Base-by-base conservation (phyloP, 2,888 invertebrate species). In the Nephrocerus scutellatus region DNA sequence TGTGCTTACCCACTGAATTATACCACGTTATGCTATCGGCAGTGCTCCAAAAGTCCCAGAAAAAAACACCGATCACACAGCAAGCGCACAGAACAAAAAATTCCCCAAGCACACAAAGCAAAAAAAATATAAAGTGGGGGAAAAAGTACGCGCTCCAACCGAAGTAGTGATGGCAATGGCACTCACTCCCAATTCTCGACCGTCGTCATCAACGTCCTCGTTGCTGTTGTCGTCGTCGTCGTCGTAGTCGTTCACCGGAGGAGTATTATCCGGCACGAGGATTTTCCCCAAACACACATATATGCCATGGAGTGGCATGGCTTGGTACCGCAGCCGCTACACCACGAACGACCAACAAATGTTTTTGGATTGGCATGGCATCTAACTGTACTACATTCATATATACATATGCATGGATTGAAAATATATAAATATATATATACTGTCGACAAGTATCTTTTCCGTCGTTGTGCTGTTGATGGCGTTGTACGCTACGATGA, bases 301-400 rank as follows among this genome's bases (percentile, higher is more conserved):
- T 37, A 39, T 39, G 39, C 38, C 33, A 33, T 21, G 12, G 18
- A 8, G 6, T 18, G 21, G 21, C 19, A 7, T 15, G 37, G 22
- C 22, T 41, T 43, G 40, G 21, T 21, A 34, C 32, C 30, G 39
- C 44, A 44, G 30, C 37, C 35, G 41, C 40, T 41, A 13, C 33
- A 19, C 36, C 31, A 46, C 46, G 49, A 52, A 52, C 57, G 48
- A 56, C 52, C 55, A 55, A 59, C 59, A 58, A 61, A 60, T 60
- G 59, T 59, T 61, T 61, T 59, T 60, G 62, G 59, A 61, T 60
- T 60, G 59, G 56, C 53, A 60, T 59, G 60, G 57, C 58, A 60
- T n/a, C n/a, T n/a, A n/a, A n/a, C n/a, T n/a, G n/a, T n/a, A n/a
- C n/a, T n/a, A n/a, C n/a, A n/a, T n/a, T n/a, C n/a, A n/a, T n/a